Base-by-base conservation (phyloP, 2,113 vertebrate genomes). In the Dermatemys mawii region DNA sequence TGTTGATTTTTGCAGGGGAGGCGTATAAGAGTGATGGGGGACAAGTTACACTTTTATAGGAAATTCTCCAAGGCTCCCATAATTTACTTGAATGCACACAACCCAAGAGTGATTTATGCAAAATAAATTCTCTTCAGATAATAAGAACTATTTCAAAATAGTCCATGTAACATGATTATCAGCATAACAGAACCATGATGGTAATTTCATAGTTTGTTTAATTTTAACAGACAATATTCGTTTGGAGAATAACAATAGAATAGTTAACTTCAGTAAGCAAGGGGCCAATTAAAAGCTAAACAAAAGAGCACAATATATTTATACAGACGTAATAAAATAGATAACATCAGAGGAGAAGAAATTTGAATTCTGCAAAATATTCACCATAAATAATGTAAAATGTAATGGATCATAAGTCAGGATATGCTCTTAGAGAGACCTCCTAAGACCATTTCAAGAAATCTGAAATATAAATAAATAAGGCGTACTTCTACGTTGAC, bases 51-150 rank as follows among this genome's bases (percentile, higher is more conserved):
- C 13, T n/a, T 92, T 57, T 49, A 80, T 80, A 92, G 49, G 49
- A 93, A 35, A 90, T 90, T 88, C 57, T 46, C 81, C 83, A 89
- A 87, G 90, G 90, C 93, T 96, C 85, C 87, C 46, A 57, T 84
- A 91, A 97, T 93, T 83, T 54, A 96, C 44, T 51, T 93, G 86
- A 94, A 97, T 96, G 93, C 93, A 96, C 67, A 79, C 70, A 97
- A 96, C 94, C 93, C 96, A 95, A 91, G 93, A 96, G 81, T 93
- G 95, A 96, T 91, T 89, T 35, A 85, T 78, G 85, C 22, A 91
- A 17, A 32, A 57, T 29, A 83, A 35, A 51, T 81, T 86, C 63
- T 55, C 46, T 88, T 92, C 50, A 84, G 54, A 90, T 90, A 19
- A 3, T 97, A 2, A 26, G 81, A 81, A 89, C 49, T 48, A 14